phyloP scores from a whole-genome alignment of 1,140 invertebrate genomes.

The Orchesella cincta region DNA sequence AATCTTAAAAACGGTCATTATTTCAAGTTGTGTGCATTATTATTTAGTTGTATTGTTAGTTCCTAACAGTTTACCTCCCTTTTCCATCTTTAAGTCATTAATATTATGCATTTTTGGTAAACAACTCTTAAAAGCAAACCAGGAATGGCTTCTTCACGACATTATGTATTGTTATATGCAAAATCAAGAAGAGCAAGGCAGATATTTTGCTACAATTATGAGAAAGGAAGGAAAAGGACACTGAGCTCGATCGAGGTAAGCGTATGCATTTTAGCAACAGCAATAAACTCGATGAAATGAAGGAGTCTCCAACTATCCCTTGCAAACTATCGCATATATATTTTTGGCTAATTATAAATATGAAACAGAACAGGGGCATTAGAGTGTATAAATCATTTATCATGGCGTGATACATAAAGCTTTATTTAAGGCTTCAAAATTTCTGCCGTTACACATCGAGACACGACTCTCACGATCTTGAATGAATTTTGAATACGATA shows the following conservation, averaged over 20 bases:
- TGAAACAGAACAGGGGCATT: conserved; percentile 12
- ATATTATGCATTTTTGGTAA: background rate
- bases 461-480: conserved; percentile 20
- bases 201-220: background rate
- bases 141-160: background rate
- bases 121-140: background rate
- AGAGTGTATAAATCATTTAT: background rate
- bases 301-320: too few relatives aligned
- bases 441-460: conserved; percentile 9
- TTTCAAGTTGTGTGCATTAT: too few relatives aligned
- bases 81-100: background rate
- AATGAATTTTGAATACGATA: background rate
- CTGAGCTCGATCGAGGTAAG: background rate
- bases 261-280: background rate
- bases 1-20: too few relatives aligned
- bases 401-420: conserved; percentile 9
- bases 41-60: too few relatives aligned
- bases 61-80: too few relatives aligned
- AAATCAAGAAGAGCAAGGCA: background rate
- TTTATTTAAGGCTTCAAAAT: background rate
- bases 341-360: conserved; percentile 15
- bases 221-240: background rate
- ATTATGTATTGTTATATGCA: background rate
- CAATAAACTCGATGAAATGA: background rate
- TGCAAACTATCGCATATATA: too few relatives aligned